Evolutionary conservation across 2,888 invertebrate species (phyloP).

Genomic region (Acheta domesticus): DNA sequence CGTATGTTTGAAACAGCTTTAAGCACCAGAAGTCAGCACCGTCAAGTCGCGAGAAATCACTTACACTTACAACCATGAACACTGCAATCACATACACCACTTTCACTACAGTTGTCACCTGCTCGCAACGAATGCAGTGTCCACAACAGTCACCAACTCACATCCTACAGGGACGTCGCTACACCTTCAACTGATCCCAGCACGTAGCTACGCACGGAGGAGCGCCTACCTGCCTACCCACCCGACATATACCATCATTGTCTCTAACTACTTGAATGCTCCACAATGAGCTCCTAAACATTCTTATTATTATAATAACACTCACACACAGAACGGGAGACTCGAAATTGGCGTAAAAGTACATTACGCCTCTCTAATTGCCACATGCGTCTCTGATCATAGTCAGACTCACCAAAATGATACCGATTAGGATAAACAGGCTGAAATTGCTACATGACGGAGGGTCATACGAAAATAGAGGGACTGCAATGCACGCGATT

Average conservation of each 20-base stretch:
- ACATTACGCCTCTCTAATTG: constrained; percentile 8
- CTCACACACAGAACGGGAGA: neutral
- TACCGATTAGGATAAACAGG: neutral
- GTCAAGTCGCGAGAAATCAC: too few relatives aligned
- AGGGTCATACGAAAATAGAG: neutral
- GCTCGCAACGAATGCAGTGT: neutral
- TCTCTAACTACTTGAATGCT: constrained; percentile 18
- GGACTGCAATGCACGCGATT: neutral
- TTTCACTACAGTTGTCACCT: too few relatives aligned
- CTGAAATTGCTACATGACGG: constrained; percentile 1
- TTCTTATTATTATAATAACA: constrained; percentile 18
- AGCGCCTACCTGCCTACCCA: neutral
- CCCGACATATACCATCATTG: constrained; percentile 18
- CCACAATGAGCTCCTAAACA: neutral
- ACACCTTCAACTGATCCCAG: neutral
- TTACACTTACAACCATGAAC: too few relatives aligned
- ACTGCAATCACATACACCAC: too few relatives aligned
- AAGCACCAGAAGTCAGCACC: too few relatives aligned
- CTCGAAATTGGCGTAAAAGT: constrained; percentile 18
- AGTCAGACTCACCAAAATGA: neutral
- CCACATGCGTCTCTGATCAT: neutral
- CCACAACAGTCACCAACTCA: neutral
- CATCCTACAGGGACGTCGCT: neutral
- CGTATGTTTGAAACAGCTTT: too few relatives aligned
- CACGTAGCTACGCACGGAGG: neutral